A percentile compares a stretch with the other conserved stretches of the same genome.
Evolutionary conservation across 35 echinoderm and acorn worm species (phyloP).

Genomic region (Ophioderma brevispina): DNA sequence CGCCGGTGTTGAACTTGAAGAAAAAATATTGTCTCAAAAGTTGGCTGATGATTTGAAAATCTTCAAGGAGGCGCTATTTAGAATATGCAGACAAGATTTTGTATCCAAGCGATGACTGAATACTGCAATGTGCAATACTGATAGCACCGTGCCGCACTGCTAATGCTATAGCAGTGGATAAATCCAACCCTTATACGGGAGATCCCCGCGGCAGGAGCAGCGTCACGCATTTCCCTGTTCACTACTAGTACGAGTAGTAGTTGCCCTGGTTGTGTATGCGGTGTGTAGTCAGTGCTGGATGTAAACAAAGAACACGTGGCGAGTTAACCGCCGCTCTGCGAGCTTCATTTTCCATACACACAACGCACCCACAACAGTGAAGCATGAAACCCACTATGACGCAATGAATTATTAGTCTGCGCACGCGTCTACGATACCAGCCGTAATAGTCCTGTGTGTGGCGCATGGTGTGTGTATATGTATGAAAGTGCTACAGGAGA

Average conservation of each 20-base stretch:
- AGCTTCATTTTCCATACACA: not conserved
- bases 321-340: not conserved
- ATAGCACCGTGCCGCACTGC: too few relatives aligned
- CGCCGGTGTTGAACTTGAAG: too few relatives aligned
- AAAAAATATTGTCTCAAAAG: too few relatives aligned
- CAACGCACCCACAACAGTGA: not conserved
- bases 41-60: too few relatives aligned
- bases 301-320: slow-evolving; percentile 4
- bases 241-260: not conserved
- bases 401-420: not conserved
- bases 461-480: too few relatives aligned
- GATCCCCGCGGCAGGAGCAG: not conserved
- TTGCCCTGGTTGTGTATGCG: not conserved
- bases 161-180: too few relatives aligned
- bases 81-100: too few relatives aligned
- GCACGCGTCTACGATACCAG: not conserved
- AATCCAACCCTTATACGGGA: not conserved
- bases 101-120: too few relatives aligned
- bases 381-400: not conserved
- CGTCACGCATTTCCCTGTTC: not conserved
- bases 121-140: too few relatives aligned
- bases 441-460: too few relatives aligned
- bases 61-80: too few relatives aligned
- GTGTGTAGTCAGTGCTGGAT: not conserved
- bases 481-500: too few relatives aligned